Evolutionary conservation across 2,113 vertebrate species (phyloP).

Genomic region (Corydoras maculifer): DNA sequence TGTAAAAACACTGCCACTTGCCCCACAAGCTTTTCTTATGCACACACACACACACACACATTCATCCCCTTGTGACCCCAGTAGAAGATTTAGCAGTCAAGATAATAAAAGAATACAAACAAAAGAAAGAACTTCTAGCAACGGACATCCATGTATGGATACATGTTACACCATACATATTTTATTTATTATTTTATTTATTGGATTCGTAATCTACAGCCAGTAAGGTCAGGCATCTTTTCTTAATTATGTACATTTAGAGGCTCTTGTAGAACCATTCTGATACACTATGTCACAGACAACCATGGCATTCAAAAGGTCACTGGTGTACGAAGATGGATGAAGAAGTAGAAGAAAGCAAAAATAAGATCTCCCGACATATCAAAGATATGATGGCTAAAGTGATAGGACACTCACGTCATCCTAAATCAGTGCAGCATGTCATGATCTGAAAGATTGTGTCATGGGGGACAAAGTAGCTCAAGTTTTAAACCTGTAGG

Average conservation of each 20-base stretch:
- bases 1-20: no score
- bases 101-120: no score
- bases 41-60: no score
- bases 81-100: no score
- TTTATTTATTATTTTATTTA: no score
- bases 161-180: no score
- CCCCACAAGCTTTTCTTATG: no score
- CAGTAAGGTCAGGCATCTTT: conserved; percentile 29
- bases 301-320: conserved; percentile 49
- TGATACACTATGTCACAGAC: conserved; percentile 44
- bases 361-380: conserved; percentile 51
- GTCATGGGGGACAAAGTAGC: conserved; percentile 44
- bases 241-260: conserved; percentile 49
- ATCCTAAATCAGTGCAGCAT: conserved; percentile 55
- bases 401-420: conserved; percentile 58
- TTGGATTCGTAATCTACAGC: conserved; percentile 6
- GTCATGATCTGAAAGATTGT: conserved; percentile 61
- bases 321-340: conserved; percentile 36
- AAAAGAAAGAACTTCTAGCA: no score
- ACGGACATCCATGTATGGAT: no score
- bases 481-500: conserved; percentile 4
- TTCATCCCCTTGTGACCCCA: no score
- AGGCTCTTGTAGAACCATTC: conserved; percentile 38
- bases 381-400: conserved; percentile 57
- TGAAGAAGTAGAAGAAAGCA: conserved; percentile 27